Evolutionary conservation across 2,797 vertebrate species (phyloP), one percentile per base, ranked within the genome.

Genomic region (Gastrophryne carolinensis): DNA sequence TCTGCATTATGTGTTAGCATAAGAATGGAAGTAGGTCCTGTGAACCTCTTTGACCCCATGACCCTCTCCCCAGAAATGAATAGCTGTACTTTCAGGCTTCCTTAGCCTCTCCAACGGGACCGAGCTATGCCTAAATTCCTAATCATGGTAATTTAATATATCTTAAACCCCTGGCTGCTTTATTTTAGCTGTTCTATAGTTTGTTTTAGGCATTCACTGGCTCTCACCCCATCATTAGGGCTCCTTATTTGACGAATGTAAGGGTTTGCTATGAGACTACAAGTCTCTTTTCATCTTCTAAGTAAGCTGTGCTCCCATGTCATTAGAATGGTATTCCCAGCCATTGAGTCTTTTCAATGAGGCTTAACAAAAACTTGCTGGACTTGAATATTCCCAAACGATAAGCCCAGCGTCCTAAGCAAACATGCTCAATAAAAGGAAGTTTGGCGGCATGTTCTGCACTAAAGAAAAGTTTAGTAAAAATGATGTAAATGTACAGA

Each of bases 91-190:
- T 89, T 87, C 88, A 88, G 92, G 88, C 89, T 87, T n/a, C 87
- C 85, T 87, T 88, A 87, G 89, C 90, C 91, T 93, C 94, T 96
- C 94, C 92, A 93, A 89, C 91, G 91, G 91, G 92, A 91, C 93
- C 89, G 89, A 93, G 93, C 91, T 91, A 92, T 91, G 93, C 92
- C 92, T 92, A 91, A 92, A 94, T 94, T 96, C 93, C 93, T 95
- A 96, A 96, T 97, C 95, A 95, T 95, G 95, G 94, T 96, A 94
- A 96, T 98, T 98, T 97, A 98, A 97, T 98, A 95, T 95, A 96
- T 95, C 92, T 94, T 92, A 93, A 96, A 92, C 92, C 91, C 87
- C 93, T 86, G 86, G 90, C 87, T 90, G 92, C 93, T 95, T 94
- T 94, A 92, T 93, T 92, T 90, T 90, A 91, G 81, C 89, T 91